These are phyloP conservation scores for Dryomyza anilis DNA, from an alignment of 2,888 invertebrate species.

Conservation along the genomic window DNA sequence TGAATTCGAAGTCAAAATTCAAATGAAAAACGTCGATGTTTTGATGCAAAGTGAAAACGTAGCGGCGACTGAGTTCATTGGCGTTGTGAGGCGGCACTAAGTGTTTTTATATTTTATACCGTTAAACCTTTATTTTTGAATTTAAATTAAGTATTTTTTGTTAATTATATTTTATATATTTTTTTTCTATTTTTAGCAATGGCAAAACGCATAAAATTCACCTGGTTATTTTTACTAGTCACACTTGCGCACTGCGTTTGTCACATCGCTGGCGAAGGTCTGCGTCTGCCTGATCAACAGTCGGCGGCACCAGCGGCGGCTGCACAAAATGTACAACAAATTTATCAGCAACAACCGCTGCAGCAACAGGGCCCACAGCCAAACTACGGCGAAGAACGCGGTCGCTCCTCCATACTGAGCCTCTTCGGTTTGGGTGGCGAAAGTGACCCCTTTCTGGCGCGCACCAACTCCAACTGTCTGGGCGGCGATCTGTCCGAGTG, in stretches of 20 bases:
- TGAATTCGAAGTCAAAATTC: background rate
- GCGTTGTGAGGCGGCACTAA: too few species aligned
- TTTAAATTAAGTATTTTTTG: too few species aligned
- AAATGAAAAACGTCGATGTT: too few species aligned
- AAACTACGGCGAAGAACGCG: constrained; percentile 58
- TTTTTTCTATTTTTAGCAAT: constrained; percentile 42
- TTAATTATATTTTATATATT: too few species aligned
- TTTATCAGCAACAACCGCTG: constrained; percentile 41
- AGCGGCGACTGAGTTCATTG: background rate
- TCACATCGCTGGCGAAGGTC: constrained; percentile 64
- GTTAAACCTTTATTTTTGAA: too few species aligned
- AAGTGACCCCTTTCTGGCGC: constrained; percentile 78
- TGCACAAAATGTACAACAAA: constrained; percentile 36
- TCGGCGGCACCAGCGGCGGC: constrained; percentile 44
- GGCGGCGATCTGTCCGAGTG: constrained; percentile 84
- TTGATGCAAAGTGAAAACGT: too few species aligned
- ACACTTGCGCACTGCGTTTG: constrained; percentile 15
- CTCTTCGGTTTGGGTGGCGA: constrained; percentile 81
- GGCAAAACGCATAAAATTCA: constrained; percentile 45
- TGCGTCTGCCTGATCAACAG: constrained; percentile 64
- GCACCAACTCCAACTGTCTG: constrained; percentile 75
- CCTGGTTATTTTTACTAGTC: constrained; percentile 45
- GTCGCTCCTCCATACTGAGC: constrained; percentile 75
- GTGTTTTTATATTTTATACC: too few species aligned
- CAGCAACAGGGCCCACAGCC: constrained; percentile 41